Conservation (phyloP, 2,797 vertebrate genomes). For the Apogon hyalosoma region DNA sequence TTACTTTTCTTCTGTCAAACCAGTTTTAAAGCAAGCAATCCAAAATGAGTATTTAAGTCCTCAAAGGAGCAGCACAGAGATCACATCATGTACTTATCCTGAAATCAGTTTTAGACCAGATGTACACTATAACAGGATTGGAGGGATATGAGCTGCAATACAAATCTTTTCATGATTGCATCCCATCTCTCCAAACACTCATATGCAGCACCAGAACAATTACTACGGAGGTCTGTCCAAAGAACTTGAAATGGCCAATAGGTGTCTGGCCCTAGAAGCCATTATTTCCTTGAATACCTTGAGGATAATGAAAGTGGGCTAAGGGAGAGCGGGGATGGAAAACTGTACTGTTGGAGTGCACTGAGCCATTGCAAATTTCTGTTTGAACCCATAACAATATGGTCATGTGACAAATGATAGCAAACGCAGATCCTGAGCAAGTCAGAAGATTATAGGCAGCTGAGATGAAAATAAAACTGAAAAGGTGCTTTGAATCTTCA, state of each 20-base stretch:
- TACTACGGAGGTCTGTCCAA: slow-evolving; percentile 50
- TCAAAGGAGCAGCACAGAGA: slow-evolving; percentile 12
- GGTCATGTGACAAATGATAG: slow-evolving; percentile 79
- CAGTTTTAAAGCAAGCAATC: slow-evolving; percentile 22
- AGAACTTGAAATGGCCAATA: slow-evolving; percentile 73
- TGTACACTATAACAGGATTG: slow-evolving; percentile 6
- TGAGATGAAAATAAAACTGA: slow-evolving; percentile 40
- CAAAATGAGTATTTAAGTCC: slow-evolving; percentile 30
- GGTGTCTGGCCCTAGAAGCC: slow-evolving; percentile 69
- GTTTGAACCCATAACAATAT: slow-evolving; percentile 81
- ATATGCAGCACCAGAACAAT: slow-evolving; percentile 61
- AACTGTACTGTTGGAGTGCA: slow-evolving; percentile 75
- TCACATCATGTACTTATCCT: slow-evolving; percentile 20
- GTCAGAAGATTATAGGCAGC: slow-evolving; percentile 63
- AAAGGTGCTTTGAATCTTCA: slow-evolving; percentile 38
- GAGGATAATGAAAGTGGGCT: slow-evolving; percentile 76
- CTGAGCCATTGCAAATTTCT: slow-evolving; percentile 78
- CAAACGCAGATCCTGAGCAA: slow-evolving; percentile 68
- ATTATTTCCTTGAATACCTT: slow-evolving; percentile 80
- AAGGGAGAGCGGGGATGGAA: slow-evolving; percentile 67
- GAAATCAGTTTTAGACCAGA: slow-evolving; percentile 35
- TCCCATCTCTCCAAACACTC: slow-evolving; percentile 41
- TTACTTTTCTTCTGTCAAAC: slow-evolving; percentile 20
- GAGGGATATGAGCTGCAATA: slow-evolving; percentile 9
- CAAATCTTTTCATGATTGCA: slow-evolving; percentile 27